Base-by-base conservation (phyloP, 2,888 invertebrate genomes). In the Lagria hirta region DNA sequence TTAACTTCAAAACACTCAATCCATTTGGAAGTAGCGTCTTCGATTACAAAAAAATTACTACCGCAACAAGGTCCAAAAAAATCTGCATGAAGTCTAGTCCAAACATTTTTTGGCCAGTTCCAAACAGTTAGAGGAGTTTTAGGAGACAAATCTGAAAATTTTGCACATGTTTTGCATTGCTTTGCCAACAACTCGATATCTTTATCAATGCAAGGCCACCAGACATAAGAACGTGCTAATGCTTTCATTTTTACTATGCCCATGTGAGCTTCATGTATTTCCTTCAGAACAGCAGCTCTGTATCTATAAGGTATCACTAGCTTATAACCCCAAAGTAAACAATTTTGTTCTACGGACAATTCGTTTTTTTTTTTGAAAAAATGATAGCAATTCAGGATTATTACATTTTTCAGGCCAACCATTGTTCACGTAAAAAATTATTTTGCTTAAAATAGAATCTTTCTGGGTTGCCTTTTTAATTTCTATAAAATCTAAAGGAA, bases 201-300 rank as follows among this genome's bases (percentile, higher is more conserved):
- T 13, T 1, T 4, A 15, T 29, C 16, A 5, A 38, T 21, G n/a
- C 4, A 12, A 8, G 38, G 38, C 29, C 29, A 38, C 38, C 38
- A 38, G 2, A 38, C 3, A 11, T 21, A 38, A 3, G 22, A 21
- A 4, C 38, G 7, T 4, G 38, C 29, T 21, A 29, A 14, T 5
- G 8, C 2, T 22, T 38, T 38, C 20, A 21, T 38, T 21, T 22
- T 21, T 3, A 28, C 29, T 1, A 28, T 22, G 1, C 38, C 38
- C 6, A 22, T 4, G 11, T 38, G 38, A 5, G 13, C 3, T 29
- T 15, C 22, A 13, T 38, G 38, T 6, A 30, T 10, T 2, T 29
- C 29, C 3, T 16, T 1, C n/a, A 38, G 8, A 8, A 29, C 7
- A 4, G 22, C 4, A n/a, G 14, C 8, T 6, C 12, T 6, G 15